Conservation (phyloP, 2,888 invertebrate species). For the Hermodice carunculata region DNA sequence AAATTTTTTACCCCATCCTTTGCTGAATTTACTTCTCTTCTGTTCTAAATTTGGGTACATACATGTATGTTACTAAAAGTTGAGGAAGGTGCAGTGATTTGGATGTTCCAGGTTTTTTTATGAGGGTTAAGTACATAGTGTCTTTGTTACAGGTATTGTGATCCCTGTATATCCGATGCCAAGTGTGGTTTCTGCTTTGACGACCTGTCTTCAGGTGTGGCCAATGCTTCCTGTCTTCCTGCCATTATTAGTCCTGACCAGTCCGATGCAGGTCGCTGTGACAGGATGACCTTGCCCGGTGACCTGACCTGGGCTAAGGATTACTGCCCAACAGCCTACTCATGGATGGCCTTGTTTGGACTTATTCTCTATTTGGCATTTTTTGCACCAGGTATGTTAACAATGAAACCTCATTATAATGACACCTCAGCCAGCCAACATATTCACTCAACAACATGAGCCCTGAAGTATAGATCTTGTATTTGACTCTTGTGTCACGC, state of each 20-base stretch:
- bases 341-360: slow-evolving; percentile 68
- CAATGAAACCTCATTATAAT: no score
- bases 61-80: no score
- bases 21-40: no score
- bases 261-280: neutral
- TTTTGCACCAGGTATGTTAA: slow-evolving; percentile 70
- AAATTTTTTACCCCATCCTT: no score
- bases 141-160: slow-evolving; percentile 65
- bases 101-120: no score
- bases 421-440: no score
- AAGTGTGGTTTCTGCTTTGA: slow-evolving; percentile 72
- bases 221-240: slow-evolving; percentile 65
- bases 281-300: neutral
- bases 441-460: no score
- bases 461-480: no score
- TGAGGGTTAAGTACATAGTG: no score
- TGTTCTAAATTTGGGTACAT: no score
- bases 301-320: slow-evolving; percentile 70
- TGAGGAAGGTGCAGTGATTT: no score
- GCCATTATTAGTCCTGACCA: neutral
- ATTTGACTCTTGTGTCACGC: no score
- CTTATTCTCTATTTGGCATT: slow-evolving; percentile 68
- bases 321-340: slow-evolving; percentile 67
- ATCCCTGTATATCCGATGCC: slow-evolving; percentile 68
- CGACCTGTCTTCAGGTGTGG: slow-evolving; percentile 40